phyloP scores from a whole-genome alignment of 64 coral and sea anemone genomes.

The Montipora efflorescens region DNA sequence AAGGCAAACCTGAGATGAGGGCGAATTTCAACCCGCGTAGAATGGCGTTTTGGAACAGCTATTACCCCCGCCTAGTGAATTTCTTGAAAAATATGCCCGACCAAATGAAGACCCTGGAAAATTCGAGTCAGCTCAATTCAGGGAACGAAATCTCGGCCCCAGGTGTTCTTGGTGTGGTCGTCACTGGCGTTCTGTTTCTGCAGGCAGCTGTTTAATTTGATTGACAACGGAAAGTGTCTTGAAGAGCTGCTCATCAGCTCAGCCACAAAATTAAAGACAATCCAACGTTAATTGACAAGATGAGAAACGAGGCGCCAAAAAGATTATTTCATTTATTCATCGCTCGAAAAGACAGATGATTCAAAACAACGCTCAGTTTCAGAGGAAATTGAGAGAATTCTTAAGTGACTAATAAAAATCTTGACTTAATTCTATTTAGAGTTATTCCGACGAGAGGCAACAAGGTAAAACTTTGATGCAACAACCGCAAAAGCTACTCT shows the following conservation, averaged over 20 bases:
- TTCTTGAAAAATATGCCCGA: background rate
- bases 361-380: background rate
- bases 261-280: background rate
- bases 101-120: background rate
- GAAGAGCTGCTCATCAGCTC: background rate
- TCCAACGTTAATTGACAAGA: background rate
- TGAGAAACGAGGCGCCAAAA: background rate
- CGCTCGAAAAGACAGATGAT: background rate
- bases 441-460: too few species aligned
- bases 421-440: too few species aligned
- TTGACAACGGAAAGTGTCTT: background rate
- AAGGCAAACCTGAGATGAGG: constrained; percentile 17
- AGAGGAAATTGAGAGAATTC: background rate
- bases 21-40: constrained; percentile 51
- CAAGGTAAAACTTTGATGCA: too few species aligned
- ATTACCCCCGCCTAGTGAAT: constrained; percentile 30
- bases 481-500: too few species aligned
- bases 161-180: background rate
- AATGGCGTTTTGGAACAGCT: constrained; percentile 62
- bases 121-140: background rate
- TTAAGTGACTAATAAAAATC: background rate
- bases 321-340: background rate
- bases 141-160: background rate
- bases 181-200: background rate
- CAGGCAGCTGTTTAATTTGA: background rate